These are phyloP conservation scores for Amniataba percoides DNA, from an alignment of 2,797 vertebrate species.

Conservation along the genomic window DNA sequence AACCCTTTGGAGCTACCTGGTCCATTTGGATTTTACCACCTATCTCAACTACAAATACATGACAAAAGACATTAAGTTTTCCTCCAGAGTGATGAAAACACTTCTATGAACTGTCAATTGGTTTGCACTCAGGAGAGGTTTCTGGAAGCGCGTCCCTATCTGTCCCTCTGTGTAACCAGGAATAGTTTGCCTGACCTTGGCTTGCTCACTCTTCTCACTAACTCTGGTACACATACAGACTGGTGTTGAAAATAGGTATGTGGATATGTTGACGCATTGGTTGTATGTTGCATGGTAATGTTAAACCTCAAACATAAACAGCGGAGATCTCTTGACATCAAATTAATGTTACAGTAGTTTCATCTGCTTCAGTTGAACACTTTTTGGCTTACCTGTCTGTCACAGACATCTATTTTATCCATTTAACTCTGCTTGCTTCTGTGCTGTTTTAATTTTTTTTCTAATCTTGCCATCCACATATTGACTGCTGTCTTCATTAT, in stretches of 20 bases:
- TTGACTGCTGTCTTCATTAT: background rate
- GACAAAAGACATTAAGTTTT: too few relatives aligned
- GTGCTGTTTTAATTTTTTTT: constrained; percentile 8
- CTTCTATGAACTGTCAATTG: background rate
- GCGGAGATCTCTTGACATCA: too few relatives aligned
- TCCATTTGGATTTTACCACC: background rate
- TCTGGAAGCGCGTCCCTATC: background rate
- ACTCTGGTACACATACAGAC: too few relatives aligned
- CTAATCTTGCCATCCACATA: background rate
- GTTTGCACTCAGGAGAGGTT: constrained; percentile 1
- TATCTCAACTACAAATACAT: background rate
- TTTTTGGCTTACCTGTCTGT: too few relatives aligned
- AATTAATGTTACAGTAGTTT: too few relatives aligned
- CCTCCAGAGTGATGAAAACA: too few relatives aligned
- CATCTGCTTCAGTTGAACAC: too few relatives aligned
- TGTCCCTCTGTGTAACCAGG: constrained; percentile 11
- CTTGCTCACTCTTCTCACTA: background rate
- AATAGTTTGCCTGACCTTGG: constrained; percentile 14
- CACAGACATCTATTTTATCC: too few relatives aligned
- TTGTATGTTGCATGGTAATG: too few relatives aligned
- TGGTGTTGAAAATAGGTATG: too few relatives aligned
- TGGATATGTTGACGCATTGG: too few relatives aligned
- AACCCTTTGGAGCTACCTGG: background rate
- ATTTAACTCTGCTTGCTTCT: background rate
- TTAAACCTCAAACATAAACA: too few relatives aligned